Percentiles rank a stretch among this genome's conserved stretches.
These are phyloP conservation scores for Noturus placidus DNA, from an alignment of 2,113 vertebrate species.

Conservation along the genomic window DNA sequence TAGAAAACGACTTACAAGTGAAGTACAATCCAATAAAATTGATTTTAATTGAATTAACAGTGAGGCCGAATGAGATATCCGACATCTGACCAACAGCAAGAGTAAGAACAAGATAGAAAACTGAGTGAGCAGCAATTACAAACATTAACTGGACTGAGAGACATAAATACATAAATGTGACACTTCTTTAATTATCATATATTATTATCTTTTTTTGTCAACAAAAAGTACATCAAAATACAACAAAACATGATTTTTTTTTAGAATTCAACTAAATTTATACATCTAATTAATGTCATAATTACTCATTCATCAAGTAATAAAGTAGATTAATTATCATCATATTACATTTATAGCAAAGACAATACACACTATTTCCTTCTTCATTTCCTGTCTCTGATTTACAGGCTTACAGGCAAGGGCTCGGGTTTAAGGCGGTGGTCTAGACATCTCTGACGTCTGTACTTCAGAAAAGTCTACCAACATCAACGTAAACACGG, in stretches of 20 bases:
- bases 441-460: background rate
- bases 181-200: background rate
- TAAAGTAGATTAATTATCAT: background rate
- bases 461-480: background rate
- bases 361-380: background rate
- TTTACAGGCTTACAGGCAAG: background rate
- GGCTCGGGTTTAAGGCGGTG: background rate
- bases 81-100: background rate
- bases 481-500: background rate
- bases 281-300: background rate
- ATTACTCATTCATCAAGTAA: background rate
- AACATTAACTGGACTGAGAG: background rate
- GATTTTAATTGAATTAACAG: background rate
- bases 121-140: background rate
- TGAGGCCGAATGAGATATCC: background rate
- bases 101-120: background rate
- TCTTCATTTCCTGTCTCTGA: background rate
- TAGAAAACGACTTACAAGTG: background rate
- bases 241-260: background rate
- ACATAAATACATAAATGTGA: background rate
- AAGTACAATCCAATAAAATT: background rate
- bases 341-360: background rate
- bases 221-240: background rate
- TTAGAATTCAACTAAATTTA: background rate
- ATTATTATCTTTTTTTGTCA: background rate